Evolutionary conservation across 2,888 invertebrate species (phyloP), one percentile per base, ranked within the genome.

Genomic region (Buathra laborator): DNA sequence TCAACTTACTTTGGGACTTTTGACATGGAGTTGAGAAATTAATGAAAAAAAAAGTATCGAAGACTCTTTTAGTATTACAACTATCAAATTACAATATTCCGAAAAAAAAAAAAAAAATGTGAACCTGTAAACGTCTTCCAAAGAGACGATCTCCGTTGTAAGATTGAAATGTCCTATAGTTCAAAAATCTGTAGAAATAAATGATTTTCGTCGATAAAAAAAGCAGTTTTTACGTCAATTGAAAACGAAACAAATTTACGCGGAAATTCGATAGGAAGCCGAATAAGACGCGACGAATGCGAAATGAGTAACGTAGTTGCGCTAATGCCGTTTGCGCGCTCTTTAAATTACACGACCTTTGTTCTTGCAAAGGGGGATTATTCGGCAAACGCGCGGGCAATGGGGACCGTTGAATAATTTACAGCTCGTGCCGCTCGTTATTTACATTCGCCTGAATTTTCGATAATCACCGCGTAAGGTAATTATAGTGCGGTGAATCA

Each of bases 181-280:
- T 62, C 48, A n/a, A 78, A 46, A 2, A 24, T 24, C 24, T 68
- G 48, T 78, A 70, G 59, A 70, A 78, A 78, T 78, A 78, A 78
- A 78, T 19, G 10, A 59, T 59, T 44, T 62, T 68, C 46, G 24
- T 56, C 56, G 56, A 19, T 24, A 56, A 56, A 37, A 37, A 37
- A 37, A 37, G 5, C 0, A 37, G 5, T 19, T 3, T 10, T 24
- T 16, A 3, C 24, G 56, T 19, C 10, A 7, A 19, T 7, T 7
- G 37, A 37, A 37, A 24, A 56, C 19, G 9, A 24, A 24, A 19
- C 12, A 24, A 10, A 56, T 56, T 24, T 4, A 16, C 10, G 4
- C 56, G 2, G 3, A 9, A 56, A 56, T 24, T 56, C 24, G 56
- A 24, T 10, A 56, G 53, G 24, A 24, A 1, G 24, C 10, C 1